Evolutionary conservation across 2,888 invertebrate genomes (phyloP), one percentile per base, ranked within the genome.

Genomic region (Lasioglossum calceatum): DNA sequence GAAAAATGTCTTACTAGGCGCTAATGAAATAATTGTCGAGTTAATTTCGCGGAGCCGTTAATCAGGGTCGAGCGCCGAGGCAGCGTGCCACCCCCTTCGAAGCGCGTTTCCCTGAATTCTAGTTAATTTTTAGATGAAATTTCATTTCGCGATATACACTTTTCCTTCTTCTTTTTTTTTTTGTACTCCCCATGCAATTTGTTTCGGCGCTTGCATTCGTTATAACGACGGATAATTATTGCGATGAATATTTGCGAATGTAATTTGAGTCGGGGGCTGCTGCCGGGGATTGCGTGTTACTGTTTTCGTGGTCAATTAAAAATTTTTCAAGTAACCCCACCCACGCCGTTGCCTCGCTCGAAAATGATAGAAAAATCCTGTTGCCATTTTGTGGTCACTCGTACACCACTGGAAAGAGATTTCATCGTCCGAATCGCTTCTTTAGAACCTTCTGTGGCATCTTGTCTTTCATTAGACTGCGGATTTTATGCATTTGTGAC

Each of bases 21-120:
- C 72, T 88, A 87, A 87, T 86, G 88, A 81, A 90, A 86, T 88
- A 83, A 88, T 90, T 54, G 78, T 86, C 79, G 79, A 81, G 84
- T 86, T 88, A 88, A 89, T 87, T 88, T 81, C 47, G 79, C 80
- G 23, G 23, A 73, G 72, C 72, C 86, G 76, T 88, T 86, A 88
- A 86, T 90, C 84, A 89, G 85, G 79, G 74, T 87, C 72, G 81
- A 77, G 81, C 47, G 54, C 70, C 84, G 79, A 82, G 77, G 76
- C 73, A 74, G 78, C 70, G 39, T 71, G 54, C 77, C 70, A 61
- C 47, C 75, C 81, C 73, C 77, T 79, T 77, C 71, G 81, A 78
- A 74, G 47, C 76, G 47, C 74, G 67, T 79, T 74, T 71, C 72
- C 50, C 61, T 32, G 78, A 78, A 84, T 81, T 80, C 87, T 76